A percentile compares a stretch with the other conserved stretches of the same genome.
phyloP scores from a whole-genome alignment of 1,140 invertebrate genomes.

The Drosophila funebris region DNA sequence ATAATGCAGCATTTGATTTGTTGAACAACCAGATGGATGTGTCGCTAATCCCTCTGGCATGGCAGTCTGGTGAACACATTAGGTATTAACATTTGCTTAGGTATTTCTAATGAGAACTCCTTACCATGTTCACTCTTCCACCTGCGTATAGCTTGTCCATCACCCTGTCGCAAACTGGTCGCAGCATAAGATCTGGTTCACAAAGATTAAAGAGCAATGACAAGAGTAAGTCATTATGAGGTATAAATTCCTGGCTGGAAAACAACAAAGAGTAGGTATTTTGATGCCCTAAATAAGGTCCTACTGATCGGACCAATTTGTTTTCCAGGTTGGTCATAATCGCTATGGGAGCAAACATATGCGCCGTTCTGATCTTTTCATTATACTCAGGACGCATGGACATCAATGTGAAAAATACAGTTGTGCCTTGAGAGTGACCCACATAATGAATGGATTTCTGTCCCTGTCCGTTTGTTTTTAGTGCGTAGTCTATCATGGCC shows the following conservation, averaged over 20 bases:
- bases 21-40: constrained; percentile 84
- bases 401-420: constrained; percentile 85
- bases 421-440: constrained; percentile 87
- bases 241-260: constrained; percentile 78
- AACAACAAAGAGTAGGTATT: constrained; percentile 83
- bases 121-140: constrained; percentile 53
- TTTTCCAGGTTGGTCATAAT: constrained; percentile 78
- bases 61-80: constrained; percentile 60
- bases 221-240: constrained; percentile 56
- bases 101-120: neutral
- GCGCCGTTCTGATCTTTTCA: constrained; percentile 84
- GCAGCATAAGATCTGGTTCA: constrained; percentile 81
- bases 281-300: constrained; percentile 50
- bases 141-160: constrained; percentile 3
- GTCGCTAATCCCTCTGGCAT: constrained; percentile 83
- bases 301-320: constrained; percentile 67
- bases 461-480: constrained; percentile 85
- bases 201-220: constrained; percentile 78
- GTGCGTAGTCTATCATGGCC: constrained; percentile 88
- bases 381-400: constrained; percentile 86
- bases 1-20: constrained; percentile 84
- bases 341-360: constrained; percentile 87
- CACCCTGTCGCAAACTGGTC: constrained; percentile 20
- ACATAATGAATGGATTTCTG: constrained; percentile 86
- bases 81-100: neutral